Percentiles rank a stretch among this genome's conserved stretches.
Conservation (phyloP, 2,113 vertebrate genomes). For the Ammodytes dubius region DNA sequence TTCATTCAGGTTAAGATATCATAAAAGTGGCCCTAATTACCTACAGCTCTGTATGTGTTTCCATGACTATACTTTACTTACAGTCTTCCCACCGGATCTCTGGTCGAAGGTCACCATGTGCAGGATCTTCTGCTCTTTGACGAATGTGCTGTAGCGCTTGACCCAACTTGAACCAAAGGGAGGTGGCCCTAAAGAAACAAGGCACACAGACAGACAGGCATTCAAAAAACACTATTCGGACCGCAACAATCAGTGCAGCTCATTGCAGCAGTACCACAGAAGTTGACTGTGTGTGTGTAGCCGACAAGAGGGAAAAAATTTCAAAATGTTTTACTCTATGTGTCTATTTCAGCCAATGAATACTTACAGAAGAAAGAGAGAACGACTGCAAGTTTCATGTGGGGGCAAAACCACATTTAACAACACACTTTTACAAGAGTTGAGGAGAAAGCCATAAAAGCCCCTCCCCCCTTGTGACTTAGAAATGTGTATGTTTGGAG, state of each 20-base stretch:
- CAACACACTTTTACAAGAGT: neutral
- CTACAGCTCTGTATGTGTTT: too few species aligned
- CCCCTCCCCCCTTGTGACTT: neutral
- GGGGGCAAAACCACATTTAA: neutral
- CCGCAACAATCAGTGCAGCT: neutral
- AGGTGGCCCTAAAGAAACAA: slow-evolving; percentile 87
- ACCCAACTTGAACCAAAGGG: slow-evolving; percentile 99
- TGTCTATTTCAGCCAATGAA: neutral
- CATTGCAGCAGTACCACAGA: neutral
- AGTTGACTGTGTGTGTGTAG: neutral
- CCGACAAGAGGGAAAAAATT: neutral
- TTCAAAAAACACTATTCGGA: neutral
- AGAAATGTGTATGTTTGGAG: neutral
- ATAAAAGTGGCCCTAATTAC: neutral
- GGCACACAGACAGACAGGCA: neutral
- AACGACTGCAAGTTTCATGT: neutral
- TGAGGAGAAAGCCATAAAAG: neutral
- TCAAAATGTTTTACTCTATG: neutral
- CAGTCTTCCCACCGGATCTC: slow-evolving; percentile 93
- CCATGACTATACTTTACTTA: slow-evolving; percentile 79
- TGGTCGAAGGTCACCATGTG: slow-evolving; percentile 97
- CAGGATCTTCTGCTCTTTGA: slow-evolving; percentile 95
- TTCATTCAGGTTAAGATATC: neutral
- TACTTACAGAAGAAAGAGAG: neutral
- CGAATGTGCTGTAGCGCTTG: slow-evolving; percentile 96